Percentiles rank a stretch among this genome's conserved stretches.
Conservation (phyloP, 1,140 invertebrate species). For the Drosophila ogumai region DNA sequence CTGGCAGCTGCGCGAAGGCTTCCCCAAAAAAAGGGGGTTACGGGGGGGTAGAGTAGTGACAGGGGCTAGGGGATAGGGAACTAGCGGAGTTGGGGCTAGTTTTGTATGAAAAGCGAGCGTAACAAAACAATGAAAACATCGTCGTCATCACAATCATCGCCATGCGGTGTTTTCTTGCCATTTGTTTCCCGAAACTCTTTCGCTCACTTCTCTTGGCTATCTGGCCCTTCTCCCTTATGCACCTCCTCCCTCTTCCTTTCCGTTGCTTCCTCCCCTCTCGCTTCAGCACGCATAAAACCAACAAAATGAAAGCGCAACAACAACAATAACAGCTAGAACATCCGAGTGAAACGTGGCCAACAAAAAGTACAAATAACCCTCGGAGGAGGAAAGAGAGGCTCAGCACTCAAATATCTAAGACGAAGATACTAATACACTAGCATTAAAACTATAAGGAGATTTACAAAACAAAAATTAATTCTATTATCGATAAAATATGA, state of each 20-base stretch:
- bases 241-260: not conserved
- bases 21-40: not conserved
- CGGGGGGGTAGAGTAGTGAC: not conserved
- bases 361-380: conserved; percentile 48
- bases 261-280: not conserved
- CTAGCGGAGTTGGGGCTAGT: conserved; percentile 28
- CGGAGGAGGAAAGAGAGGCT: conserved; percentile 13
- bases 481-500: no score
- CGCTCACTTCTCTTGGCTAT: conserved; percentile 29
- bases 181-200: conserved; percentile 63
- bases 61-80: not conserved
- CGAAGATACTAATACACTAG: conserved; percentile 9
- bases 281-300: conserved; percentile 36
- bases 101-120: conserved; percentile 62
- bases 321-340: conserved; percentile 42
- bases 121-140: conserved; percentile 81
- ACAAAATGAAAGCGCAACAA: conserved; percentile 40
- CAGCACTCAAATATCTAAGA: not conserved
- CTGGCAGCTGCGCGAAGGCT: conserved; percentile 69
- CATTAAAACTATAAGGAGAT: not conserved
- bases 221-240: not conserved
- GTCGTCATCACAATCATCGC: conserved; percentile 82
- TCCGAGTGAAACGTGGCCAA: conserved; percentile 48
- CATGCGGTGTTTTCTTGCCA: conserved; percentile 79
- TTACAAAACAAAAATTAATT: not conserved